Evolutionary conservation across 2,888 invertebrate species (phyloP).

Genomic region (Tenodera sinensis): DNA sequence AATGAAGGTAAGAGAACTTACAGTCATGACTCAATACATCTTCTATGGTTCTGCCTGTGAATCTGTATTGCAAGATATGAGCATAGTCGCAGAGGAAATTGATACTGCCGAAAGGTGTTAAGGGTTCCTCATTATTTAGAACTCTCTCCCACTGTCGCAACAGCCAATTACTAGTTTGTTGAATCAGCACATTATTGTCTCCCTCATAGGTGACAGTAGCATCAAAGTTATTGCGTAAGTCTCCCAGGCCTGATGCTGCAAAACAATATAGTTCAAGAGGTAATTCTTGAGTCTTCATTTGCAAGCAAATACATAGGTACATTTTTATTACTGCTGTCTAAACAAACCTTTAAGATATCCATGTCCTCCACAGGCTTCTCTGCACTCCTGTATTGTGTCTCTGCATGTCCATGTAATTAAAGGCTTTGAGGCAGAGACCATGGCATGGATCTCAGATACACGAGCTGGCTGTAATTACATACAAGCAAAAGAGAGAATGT

Average conservation of each 20-base stretch:
- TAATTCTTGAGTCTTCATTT: neutral
- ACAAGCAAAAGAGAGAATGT: neutral
- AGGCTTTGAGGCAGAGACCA: conserved; percentile 65
- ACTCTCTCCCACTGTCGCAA: conserved; percentile 38
- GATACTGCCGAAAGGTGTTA: conserved; percentile 44
- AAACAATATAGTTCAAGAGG: neutral
- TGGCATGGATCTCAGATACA: conserved; percentile 67
- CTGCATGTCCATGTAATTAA: conserved; percentile 73
- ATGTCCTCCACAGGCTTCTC: conserved; percentile 87
- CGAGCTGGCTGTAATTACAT: conserved; percentile 39
- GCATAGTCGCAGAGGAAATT: conserved; percentile 43
- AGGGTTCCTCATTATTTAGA: conserved; percentile 24
- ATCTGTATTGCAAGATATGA: conserved; percentile 39
- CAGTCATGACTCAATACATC: conserved; percentile 33
- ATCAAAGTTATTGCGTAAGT: conserved; percentile 81
- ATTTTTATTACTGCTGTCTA: neutral
- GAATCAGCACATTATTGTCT: conserved; percentile 87
- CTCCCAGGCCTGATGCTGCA: conserved; percentile 76
- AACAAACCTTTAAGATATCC: conserved; percentile 66
- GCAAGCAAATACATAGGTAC: neutral
- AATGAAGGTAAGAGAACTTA: conserved; percentile 10
- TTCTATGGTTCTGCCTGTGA: conserved; percentile 31
- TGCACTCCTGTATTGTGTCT: conserved; percentile 72
- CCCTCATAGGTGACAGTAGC: conserved; percentile 91
- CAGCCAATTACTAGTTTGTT: conserved; percentile 88